Conservation (phyloP, 2,113 vertebrate species). For the Synodontis membranacea region DNA sequence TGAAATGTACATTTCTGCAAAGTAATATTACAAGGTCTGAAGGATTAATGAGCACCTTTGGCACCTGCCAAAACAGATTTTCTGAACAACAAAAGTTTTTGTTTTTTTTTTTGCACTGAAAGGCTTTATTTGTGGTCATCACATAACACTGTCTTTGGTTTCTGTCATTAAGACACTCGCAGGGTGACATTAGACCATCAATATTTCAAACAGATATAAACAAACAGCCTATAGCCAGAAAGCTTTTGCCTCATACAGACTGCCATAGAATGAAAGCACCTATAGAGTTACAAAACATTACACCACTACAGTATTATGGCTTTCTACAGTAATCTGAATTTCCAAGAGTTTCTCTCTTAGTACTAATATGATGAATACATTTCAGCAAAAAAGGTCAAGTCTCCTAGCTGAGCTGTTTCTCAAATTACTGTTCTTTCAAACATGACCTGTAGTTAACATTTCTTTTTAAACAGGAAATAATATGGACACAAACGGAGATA, state of each 20-base stretch:
- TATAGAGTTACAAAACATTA: conserved; percentile 5
- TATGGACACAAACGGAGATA: neutral
- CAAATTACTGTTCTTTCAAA: neutral
- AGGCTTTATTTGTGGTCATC: conserved; percentile 14
- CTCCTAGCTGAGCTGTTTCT: neutral
- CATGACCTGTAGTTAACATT: neutral
- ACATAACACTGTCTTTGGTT: conserved; percentile 18
- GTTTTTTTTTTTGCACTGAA: conserved; percentile 34
- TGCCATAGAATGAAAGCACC: neutral
- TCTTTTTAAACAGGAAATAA: neutral
- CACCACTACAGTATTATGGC: neutral
- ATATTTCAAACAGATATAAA: conserved; percentile 21
- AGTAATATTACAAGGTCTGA: neutral
- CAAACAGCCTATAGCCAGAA: neutral
- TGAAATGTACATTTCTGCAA: neutral
- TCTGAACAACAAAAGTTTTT: conserved; percentile 9
- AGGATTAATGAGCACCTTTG: neutral
- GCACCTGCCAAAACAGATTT: neutral
- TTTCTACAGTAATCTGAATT: too few species aligned
- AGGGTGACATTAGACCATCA: conserved; percentile 16
- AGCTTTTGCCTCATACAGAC: conserved; percentile 8
- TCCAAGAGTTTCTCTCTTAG: neutral
- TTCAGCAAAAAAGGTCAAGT: neutral
- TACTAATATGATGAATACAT: neutral
- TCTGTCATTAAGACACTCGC: conserved; percentile 10